Percentiles rank a stretch among this genome's conserved stretches.
Evolutionary conservation across 2,113 vertebrate genomes (phyloP).

Genomic region (Motacilla alba): DNA sequence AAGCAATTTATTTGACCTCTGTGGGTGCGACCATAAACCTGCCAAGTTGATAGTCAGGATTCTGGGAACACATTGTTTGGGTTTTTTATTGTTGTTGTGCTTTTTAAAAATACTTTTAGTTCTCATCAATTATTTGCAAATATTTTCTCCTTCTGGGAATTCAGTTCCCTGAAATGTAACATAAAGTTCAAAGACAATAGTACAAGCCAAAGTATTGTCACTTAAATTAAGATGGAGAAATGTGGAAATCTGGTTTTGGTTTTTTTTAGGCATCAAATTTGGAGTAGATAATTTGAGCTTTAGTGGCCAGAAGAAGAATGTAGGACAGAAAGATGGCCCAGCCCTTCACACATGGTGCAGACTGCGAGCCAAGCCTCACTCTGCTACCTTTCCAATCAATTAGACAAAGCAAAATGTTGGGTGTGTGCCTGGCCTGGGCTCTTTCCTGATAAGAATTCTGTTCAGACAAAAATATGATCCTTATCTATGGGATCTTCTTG

Average conservation of each 20-base stretch:
- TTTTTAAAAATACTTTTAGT: neutral
- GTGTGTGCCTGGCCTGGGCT: neutral
- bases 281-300: neutral
- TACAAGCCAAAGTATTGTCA: neutral
- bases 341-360: neutral
- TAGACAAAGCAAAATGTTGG: neutral
- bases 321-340: neutral
- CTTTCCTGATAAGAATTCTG: neutral
- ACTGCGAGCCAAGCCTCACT: neutral
- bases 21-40: neutral
- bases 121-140: neutral
- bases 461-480: neutral
- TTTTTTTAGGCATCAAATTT: neutral
- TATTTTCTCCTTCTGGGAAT: neutral
- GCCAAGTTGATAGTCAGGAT: neutral
- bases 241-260: neutral
- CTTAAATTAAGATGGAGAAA: neutral
- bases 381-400: neutral
- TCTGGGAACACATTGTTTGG: neutral
- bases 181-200: neutral
- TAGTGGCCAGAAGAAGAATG: neutral
- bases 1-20: neutral
- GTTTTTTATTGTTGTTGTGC: neutral
- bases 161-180: neutral
- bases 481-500: neutral